Conservation (phyloP, 2,888 invertebrate genomes). For the Platypus cylindrus region DNA sequence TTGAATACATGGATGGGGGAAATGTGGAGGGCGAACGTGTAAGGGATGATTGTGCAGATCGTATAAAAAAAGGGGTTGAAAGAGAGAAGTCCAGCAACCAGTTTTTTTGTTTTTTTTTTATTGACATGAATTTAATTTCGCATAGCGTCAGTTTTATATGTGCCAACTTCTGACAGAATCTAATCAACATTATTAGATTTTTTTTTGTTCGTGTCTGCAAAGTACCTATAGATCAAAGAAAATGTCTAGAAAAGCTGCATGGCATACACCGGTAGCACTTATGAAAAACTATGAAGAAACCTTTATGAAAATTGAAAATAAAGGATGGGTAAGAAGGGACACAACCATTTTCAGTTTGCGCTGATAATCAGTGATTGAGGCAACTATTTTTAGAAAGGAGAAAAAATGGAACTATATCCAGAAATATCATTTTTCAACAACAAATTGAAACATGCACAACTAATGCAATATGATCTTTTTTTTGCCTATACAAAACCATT, state of each 20-base stretch:
- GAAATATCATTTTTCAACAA: slow-evolving; percentile 32
- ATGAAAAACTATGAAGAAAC: slow-evolving; percentile 21
- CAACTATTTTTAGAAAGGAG: slow-evolving; percentile 19
- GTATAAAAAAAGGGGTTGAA: too few relatives aligned
- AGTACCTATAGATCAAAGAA: slow-evolving; percentile 7
- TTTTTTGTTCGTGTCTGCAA: neutral
- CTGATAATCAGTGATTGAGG: neutral
- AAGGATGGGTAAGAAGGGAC: slow-evolving; percentile 22
- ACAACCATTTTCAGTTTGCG: neutral
- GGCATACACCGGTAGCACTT: slow-evolving; percentile 23
- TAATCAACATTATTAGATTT: slow-evolving; percentile 1
- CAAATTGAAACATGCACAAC: slow-evolving; percentile 15
- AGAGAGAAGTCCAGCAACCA: too few relatives aligned
- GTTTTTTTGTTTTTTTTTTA: too few relatives aligned
- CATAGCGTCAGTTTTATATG: too few relatives aligned
- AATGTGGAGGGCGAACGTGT: too few relatives aligned
- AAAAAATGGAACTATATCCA: slow-evolving; percentile 19
- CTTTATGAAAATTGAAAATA: slow-evolving; percentile 22
- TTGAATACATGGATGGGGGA: too few relatives aligned
- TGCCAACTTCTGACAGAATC: too few relatives aligned
- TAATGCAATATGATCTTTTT: slow-evolving; percentile 30
- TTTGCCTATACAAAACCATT: slow-evolving; percentile 30
- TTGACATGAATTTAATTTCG: too few relatives aligned
- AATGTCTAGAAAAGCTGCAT: slow-evolving; percentile 15
- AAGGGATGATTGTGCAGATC: too few relatives aligned